Evolutionary conservation across 2,113 vertebrate genomes (phyloP), one percentile per base, ranked within the genome.

Genomic region (Tautogolabrus adspersus): DNA sequence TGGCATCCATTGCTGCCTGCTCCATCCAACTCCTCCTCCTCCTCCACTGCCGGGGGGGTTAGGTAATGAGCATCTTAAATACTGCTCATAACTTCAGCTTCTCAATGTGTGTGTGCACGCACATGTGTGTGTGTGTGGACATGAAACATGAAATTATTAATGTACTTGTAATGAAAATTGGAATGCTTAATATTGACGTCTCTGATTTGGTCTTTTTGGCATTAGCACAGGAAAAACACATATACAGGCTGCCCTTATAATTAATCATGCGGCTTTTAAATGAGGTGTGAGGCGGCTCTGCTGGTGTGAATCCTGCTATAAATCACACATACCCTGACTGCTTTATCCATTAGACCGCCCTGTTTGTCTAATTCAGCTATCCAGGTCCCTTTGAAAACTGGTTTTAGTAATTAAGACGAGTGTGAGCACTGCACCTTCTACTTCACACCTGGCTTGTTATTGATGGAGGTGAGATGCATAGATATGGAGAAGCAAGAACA

Each of bases 271-370:
- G 82, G 46, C 70, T 54, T 81, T 77, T 88, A 64, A 89, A 88
- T 87, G 83, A 91, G 89, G 89, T 91, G 89, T 89, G 84, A 92
- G 86, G 81, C 66, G 21, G 88, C 77, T 85, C 83, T 70, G 73
- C 71, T 84, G 89, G 89, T 90, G 91, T 87, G 89, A 92, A 87
- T 82, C 81, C 87, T 86, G 88, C 75, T 75, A 79, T 90, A 86
- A 89, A 89, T 91, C 86, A 91, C 91, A 89, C 81, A 73, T 80
- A 68, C 70, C 73, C 82, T 72, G 79, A 62, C 75, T 82, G 86
- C 77, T 87, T 85, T 81, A 79, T 81, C 82, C 79, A 87, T 86
- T 79, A 82, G 76, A 60, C 46, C 30, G 70, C 74, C 86, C 78
- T 70, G 76, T 77, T 91, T 82, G 82, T 81, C 75, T 76, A 71